phyloP scores from a whole-genome alignment of 2,113 vertebrate genomes.

The Hyla sarda region DNA sequence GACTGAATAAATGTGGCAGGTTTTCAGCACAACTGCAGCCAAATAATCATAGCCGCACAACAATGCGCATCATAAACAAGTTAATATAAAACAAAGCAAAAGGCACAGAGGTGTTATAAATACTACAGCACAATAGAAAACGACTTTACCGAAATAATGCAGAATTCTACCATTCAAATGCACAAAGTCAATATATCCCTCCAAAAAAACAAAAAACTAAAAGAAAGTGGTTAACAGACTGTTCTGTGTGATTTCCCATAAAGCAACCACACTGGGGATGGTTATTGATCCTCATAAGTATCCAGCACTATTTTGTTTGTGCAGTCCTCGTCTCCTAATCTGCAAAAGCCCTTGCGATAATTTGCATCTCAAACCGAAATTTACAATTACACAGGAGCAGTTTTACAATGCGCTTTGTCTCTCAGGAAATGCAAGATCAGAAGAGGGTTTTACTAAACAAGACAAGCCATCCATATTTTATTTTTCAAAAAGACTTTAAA shows the following conservation, averaged over 20 bases:
- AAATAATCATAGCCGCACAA: conserved; percentile 22
- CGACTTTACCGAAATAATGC: neutral
- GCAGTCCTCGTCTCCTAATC: conserved; percentile 47
- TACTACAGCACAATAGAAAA: conserved; percentile 6
- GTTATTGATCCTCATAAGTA: conserved; percentile 46
- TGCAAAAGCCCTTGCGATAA: conserved; percentile 57
- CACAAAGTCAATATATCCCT: conserved; percentile 9
- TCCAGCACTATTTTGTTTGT: conserved; percentile 49
- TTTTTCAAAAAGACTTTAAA: conserved; percentile 15
- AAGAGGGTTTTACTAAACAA: conserved; percentile 54
- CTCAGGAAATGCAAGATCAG: conserved; percentile 41
- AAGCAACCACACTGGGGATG: conserved; percentile 46
- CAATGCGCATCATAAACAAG: neutral
- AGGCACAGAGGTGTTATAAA: conserved; percentile 6
- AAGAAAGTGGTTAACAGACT: conserved; percentile 31
- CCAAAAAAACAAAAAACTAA: too few species aligned
- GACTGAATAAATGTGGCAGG: conserved; percentile 52
- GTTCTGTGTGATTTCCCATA: conserved; percentile 50
- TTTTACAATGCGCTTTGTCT: conserved; percentile 58
- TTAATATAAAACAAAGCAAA: conserved; percentile 39
- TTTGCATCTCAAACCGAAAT: conserved; percentile 63
- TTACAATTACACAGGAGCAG: conserved; percentile 49
- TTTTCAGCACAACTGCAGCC: conserved; percentile 29
- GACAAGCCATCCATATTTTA: conserved; percentile 63
- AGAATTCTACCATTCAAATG: conserved; percentile 4